Evolutionary conservation across 2,797 vertebrate species (phyloP), one percentile per base, ranked within the genome.

Genomic region (Smutsia gigantea): DNA sequence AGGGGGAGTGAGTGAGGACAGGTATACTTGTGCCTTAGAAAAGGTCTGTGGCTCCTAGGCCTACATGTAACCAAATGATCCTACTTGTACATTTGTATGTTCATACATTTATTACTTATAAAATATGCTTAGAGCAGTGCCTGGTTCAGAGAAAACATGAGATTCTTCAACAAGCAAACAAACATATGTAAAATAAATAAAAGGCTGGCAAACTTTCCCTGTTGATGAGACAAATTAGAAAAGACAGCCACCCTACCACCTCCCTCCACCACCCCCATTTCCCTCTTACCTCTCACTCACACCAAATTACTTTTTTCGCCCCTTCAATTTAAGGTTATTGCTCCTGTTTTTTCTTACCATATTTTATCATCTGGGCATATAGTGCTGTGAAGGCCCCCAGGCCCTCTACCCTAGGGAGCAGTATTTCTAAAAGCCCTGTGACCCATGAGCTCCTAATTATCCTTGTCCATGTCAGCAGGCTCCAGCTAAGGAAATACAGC

Each of bases 161-260:
- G 63, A 88, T 90, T 95, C 55, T 90, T 63, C 53, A 85, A 39
- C 92, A 92, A 87, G 46, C 19, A 89, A 74, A 27, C 15, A 87
- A 82, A 68, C 1, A 11, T 46, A 68, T 69, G 63, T 59, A 55
- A 90, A 90, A 69, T 7, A 39, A 81, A 59, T 7, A 31, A 63
- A 88, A 68, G 93, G 5, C 46, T 23, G 39, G 27, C 66, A 85
- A 55, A 13, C 21, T 8, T 42, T 14, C 49, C 49, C 2, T 11
- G 0, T 46, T 34, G 57, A 19, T 2, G 51, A 46, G 57, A 92
- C n/a, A 82, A 75, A 53, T n/a, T 46, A 57, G 75, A 71, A 42
- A 72, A 49, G 27, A 46, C 8, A 37, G 57, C 29, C 23, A 49
- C 1, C 51, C 31, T 74, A 39, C 66, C 5, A 6, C 0, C 5